Evolutionary conservation across 1,140 invertebrate species (phyloP).

Genomic region (Gonatopus flavifemur): DNA sequence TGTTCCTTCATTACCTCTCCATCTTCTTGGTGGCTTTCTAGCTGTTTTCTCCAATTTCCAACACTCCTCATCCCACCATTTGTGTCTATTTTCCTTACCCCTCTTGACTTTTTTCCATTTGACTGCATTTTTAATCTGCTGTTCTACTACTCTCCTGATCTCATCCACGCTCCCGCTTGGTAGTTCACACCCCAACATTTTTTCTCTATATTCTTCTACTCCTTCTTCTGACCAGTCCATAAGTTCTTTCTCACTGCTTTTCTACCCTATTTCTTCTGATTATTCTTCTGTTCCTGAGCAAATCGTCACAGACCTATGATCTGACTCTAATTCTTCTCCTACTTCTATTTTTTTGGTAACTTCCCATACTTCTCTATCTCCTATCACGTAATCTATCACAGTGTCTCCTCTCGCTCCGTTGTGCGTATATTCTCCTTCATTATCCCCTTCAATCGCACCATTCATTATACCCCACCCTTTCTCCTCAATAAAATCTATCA

Average conservation of each 20-base stretch:
- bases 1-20: not conserved
- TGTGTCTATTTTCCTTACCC: too few species aligned
- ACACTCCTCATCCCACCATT: too few species aligned
- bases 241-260: not conserved
- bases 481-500: slow-evolving; percentile 4
- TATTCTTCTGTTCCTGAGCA: not conserved
- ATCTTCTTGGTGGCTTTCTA: too few species aligned
- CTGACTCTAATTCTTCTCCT: not conserved
- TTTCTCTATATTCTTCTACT: slow-evolving; percentile 6
- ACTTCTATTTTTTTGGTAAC: not conserved
- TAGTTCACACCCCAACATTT: too few species aligned
- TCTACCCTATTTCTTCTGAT: not conserved
- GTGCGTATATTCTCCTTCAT: slow-evolving; percentile 21
- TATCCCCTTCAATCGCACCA: slow-evolving; percentile 17
- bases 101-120: too few species aligned
- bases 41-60: too few species aligned
- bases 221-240: slow-evolving; percentile 3
- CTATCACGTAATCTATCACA: slow-evolving; percentile 23
- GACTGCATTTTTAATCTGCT: too few species aligned
- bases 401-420: slow-evolving; percentile 13
- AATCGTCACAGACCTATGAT: not conserved
- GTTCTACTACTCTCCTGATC: too few species aligned
- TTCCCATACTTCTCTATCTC: not conserved
- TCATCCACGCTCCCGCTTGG: too few species aligned
- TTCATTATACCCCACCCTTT: slow-evolving; percentile 17